phyloP scores from a whole-genome alignment of 2,113 vertebrate species.

The Sinocyclocheilus anophthalmus region DNA sequence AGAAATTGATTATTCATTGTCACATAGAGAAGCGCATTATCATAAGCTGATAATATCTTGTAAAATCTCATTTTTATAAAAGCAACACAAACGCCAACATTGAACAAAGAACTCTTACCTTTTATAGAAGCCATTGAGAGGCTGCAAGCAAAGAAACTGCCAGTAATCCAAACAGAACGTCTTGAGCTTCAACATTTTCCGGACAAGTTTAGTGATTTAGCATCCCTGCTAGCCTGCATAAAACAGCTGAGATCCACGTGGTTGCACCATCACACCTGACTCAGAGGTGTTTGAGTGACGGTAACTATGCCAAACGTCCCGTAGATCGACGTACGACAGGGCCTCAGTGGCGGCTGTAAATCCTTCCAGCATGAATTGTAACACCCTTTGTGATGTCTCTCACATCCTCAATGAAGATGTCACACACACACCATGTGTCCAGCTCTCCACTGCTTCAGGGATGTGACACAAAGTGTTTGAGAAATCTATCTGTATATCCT shows the following conservation, averaged over 20 bases:
- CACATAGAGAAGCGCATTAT: background rate
- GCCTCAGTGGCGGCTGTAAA: background rate
- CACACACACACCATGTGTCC: background rate
- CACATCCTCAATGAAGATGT: slow-evolving; percentile 35
- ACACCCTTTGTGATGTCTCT: background rate
- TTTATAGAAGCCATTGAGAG: slow-evolving; percentile 88
- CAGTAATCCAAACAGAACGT: slow-evolving; percentile 97
- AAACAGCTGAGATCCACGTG: slow-evolving; percentile 6
- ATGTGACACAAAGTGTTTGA: background rate
- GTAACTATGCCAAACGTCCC: slow-evolving; percentile 1
- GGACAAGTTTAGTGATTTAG: slow-evolving; percentile 35
- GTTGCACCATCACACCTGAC: slow-evolving; percentile 23
- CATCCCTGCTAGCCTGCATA: background rate
- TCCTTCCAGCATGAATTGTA: slow-evolving; percentile 7
- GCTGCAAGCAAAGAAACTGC: slow-evolving; percentile 95
- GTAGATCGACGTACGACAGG: background rate
- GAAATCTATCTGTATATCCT: background rate
- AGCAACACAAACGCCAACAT: background rate
- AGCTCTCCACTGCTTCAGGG: slow-evolving; percentile 2
- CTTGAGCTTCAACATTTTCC: slow-evolving; percentile 93
- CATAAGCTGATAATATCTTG: background rate
- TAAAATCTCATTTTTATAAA: background rate
- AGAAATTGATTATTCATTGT: background rate
- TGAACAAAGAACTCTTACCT: slow-evolving; percentile 77
- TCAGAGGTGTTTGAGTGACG: background rate